phyloP scores from a whole-genome alignment of 2,113 vertebrate genomes.

The Laticauda laticaudata region DNA sequence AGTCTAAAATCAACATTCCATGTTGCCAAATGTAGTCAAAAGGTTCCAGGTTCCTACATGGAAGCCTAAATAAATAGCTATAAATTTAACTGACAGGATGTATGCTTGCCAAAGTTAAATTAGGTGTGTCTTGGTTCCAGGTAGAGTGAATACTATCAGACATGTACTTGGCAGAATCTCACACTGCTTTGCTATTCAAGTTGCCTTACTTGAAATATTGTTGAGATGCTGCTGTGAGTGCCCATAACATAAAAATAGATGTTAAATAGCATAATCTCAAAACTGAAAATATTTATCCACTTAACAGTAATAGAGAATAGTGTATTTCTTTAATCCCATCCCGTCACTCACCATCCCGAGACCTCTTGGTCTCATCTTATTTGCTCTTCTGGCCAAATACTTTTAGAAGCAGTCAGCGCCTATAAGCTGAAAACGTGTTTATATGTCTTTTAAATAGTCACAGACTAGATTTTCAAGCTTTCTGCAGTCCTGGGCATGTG shows the following conservation, averaged over 20 bases:
- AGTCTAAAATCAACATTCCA: neutral
- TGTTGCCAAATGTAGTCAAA: neutral
- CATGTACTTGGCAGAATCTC: neutral
- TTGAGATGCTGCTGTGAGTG: neutral
- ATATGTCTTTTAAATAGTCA: neutral
- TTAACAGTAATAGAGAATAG: neutral
- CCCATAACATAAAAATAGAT: neutral
- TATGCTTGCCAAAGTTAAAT: neutral
- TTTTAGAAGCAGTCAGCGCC: neutral
- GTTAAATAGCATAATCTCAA: neutral
- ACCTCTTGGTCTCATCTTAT: neutral
- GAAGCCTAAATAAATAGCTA: conserved; percentile 9
- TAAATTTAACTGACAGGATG: neutral
- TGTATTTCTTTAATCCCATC: neutral
- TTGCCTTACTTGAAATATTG: neutral
- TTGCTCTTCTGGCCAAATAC: neutral
- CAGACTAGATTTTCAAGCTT: conserved; percentile 22
- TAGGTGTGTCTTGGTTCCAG: neutral
- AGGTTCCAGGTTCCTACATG: neutral
- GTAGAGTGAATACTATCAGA: neutral
- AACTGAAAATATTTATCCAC: neutral
- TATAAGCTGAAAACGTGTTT: neutral
- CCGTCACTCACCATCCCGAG: neutral
- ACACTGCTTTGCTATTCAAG: no score
- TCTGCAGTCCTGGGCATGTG: neutral